phyloP scores from a whole-genome alignment of 2,888 invertebrate species.

The Drosophila lutescens region DNA sequence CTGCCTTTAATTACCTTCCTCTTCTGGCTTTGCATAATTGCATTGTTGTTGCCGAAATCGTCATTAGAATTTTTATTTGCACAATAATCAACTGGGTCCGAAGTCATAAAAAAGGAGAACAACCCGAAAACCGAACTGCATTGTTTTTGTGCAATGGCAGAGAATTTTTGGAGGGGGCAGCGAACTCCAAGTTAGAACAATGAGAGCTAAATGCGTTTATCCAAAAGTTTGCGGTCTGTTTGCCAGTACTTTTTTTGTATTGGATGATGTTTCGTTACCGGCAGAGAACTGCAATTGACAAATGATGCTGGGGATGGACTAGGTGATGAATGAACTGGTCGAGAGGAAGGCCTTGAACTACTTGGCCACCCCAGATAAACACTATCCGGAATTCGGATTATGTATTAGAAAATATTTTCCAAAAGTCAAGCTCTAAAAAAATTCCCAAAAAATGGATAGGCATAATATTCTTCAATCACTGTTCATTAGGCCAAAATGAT shows the following conservation, averaged over 20 bases:
- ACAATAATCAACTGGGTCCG: constrained; percentile 64
- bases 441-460: background rate
- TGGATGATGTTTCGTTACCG: constrained; percentile 6
- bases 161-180: constrained; percentile 20
- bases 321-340: constrained; percentile 21
- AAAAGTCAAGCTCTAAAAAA: too few relatives aligned
- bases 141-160: constrained; percentile 58
- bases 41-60: constrained; percentile 74
- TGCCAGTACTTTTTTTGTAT: constrained; percentile 40
- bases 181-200: constrained; percentile 50
- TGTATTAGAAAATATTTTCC: too few relatives aligned
- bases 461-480: background rate
- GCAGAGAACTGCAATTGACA: constrained; percentile 27
- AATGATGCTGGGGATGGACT: constrained; percentile 22
- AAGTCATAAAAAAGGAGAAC: constrained; percentile 35
- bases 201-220: constrained; percentile 57
- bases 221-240: constrained; percentile 69
- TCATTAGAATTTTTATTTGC: constrained; percentile 78
- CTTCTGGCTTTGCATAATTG: constrained; percentile 59
- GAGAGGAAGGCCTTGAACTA: constrained; percentile 32
- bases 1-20: constrained; percentile 50
- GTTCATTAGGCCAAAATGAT: background rate
- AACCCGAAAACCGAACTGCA: constrained; percentile 48
- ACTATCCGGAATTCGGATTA: too few relatives aligned
- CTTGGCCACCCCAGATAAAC: constrained; percentile 5